These are phyloP conservation scores for Hypocryptadius cinnamomeus DNA, from an alignment of 2,113 vertebrate genomes.

Conservation along the genomic window DNA sequence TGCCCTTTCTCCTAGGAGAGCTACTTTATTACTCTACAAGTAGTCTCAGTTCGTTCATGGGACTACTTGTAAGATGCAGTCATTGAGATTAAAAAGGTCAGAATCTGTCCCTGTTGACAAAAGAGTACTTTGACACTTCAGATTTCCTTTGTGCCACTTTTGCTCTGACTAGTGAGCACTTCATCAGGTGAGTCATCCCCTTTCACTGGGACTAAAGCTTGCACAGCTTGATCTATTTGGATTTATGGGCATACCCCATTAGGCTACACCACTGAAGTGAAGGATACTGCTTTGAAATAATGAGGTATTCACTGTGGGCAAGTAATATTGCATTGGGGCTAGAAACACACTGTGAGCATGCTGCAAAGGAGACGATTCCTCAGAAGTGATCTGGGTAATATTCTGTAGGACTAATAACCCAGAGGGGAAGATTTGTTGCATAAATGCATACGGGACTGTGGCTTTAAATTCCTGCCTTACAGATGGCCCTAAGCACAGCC, in stretches of 20 bases:
- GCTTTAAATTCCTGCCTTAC: background rate
- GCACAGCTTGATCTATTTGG: slow-evolving; percentile 31
- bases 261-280: background rate
- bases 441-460: background rate
- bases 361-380: background rate
- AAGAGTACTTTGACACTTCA: background rate
- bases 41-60: background rate
- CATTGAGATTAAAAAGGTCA: background rate
- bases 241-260: slow-evolving; percentile 9
- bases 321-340: background rate
- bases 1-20: background rate
- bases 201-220: slow-evolving; percentile 14
- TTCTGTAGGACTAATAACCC: background rate
- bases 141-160: background rate
- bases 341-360: background rate
- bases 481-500: background rate
- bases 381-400: background rate
- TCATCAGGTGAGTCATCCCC: slow-evolving; percentile 41
- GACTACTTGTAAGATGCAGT: background rate
- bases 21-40: background rate
- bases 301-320: background rate
- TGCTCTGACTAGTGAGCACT: slow-evolving; percentile 26
- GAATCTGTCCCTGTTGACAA: slow-evolving; percentile 19
- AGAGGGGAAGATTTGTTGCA: background rate
- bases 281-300: slow-evolving; percentile 11